Conservation (phyloP, 2,888 invertebrate genomes). For the Villa cingulata region DNA sequence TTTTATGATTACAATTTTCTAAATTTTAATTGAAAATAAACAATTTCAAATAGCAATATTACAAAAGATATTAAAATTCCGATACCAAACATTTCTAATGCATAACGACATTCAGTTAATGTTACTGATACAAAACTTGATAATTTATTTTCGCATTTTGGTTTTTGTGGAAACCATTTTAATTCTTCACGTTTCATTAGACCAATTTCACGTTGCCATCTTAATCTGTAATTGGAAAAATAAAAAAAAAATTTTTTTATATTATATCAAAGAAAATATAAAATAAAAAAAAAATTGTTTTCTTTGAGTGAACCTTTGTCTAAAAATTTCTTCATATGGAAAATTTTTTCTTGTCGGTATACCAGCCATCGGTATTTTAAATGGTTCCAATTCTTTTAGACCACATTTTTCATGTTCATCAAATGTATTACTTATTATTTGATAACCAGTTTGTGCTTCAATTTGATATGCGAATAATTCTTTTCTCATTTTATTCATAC, state of each 20-base stretch:
- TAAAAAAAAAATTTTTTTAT: too few relatives aligned
- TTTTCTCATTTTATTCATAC: constrained; percentile 41
- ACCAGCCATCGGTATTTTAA: constrained; percentile 42
- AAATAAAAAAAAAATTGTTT: not conserved
- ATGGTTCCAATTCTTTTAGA: constrained; percentile 44
- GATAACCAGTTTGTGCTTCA: constrained; percentile 45
- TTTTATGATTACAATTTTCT: too few relatives aligned
- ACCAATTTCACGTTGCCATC: constrained; percentile 47
- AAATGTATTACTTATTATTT: constrained; percentile 46
- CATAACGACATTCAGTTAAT: constrained; percentile 41
- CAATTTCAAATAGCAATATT: constrained; percentile 21
- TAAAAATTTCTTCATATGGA: constrained; percentile 44
- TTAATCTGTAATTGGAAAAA: constrained; percentile 32
- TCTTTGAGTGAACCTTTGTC: constrained; percentile 27
- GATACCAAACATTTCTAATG: constrained; percentile 33
- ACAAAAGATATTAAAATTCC: constrained; percentile 21
- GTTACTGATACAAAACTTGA: constrained; percentile 43
- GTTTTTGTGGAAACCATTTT: constrained; percentile 42
- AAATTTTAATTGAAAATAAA: constrained; percentile 2
- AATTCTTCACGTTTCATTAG: constrained; percentile 39
- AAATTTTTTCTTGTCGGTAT: constrained; percentile 43
- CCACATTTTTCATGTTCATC: constrained; percentile 50
- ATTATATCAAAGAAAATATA: too few relatives aligned
- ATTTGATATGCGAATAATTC: constrained; percentile 48
- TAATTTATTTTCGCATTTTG: constrained; percentile 39